These are phyloP conservation scores for Clarias batrachus DNA, from an alignment of 2,113 vertebrate species.

Conservation along the genomic window DNA sequence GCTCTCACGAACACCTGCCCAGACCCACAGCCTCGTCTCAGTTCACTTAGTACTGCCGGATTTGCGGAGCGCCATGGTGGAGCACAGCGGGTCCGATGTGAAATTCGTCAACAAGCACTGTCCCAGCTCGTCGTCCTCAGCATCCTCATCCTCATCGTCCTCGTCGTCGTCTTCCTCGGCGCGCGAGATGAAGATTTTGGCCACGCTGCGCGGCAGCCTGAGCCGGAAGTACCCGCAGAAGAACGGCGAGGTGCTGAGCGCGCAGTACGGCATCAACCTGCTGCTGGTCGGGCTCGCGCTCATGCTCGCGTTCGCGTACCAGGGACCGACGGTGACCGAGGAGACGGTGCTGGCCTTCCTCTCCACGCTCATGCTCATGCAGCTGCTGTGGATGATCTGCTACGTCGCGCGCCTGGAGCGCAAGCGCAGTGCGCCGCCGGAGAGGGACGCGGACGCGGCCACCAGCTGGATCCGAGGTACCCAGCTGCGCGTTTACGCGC, in stretches of 20 bases:
- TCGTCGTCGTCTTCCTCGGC: slow-evolving; percentile 68
- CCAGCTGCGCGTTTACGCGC: background rate
- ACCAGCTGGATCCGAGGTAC: slow-evolving; percentile 91
- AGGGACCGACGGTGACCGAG: slow-evolving; percentile 76
- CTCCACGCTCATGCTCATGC: slow-evolving; percentile 86
- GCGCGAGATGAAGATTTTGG: slow-evolving; percentile 66
- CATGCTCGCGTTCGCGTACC: slow-evolving; percentile 85
- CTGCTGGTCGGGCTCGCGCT: slow-evolving; percentile 85
- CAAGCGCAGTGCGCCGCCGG: slow-evolving; percentile 72
- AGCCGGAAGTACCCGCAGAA: slow-evolving; percentile 79
- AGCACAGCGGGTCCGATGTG: slow-evolving; percentile 68
- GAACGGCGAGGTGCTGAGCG: slow-evolving; percentile 87
- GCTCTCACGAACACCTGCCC: slow-evolving; percentile 18
- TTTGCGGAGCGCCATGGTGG: slow-evolving; percentile 61
- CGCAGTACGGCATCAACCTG: slow-evolving; percentile 92
- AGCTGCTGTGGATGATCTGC: slow-evolving; percentile 95
- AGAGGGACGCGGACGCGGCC: slow-evolving; percentile 84
- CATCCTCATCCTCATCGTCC: slow-evolving; percentile 63
- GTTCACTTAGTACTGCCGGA: background rate
- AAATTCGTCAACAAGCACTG: slow-evolving; percentile 71
- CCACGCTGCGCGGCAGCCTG: slow-evolving; percentile 62
- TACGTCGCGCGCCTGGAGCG: slow-evolving; percentile 82
- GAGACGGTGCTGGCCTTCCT: slow-evolving; percentile 82
- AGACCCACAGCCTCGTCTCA: background rate
- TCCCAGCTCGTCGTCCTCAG: slow-evolving; percentile 54